Evolutionary conservation across 1,140 invertebrate genomes (phyloP).

Genomic region (Palaemon carinicauda): DNA sequence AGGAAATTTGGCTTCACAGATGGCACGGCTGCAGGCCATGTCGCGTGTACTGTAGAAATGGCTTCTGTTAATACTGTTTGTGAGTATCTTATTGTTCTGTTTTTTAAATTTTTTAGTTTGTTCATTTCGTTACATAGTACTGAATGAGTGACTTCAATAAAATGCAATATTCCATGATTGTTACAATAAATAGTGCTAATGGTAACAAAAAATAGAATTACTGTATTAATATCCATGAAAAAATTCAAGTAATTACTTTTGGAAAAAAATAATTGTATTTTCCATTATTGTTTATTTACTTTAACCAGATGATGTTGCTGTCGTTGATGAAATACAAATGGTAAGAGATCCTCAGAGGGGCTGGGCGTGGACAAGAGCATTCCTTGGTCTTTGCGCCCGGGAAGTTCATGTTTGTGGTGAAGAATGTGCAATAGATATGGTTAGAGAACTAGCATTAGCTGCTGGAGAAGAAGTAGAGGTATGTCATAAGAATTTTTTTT

Average conservation of each 20-base stretch:
- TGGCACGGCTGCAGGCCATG: conserved; percentile 78
- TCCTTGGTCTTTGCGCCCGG: conserved; percentile 83
- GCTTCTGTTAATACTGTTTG: conserved; percentile 80
- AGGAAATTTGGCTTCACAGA: conserved; percentile 77
- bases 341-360: conserved; percentile 87
- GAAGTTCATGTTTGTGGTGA: conserved; percentile 99
- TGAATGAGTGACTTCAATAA: too few species aligned
- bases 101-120: too few species aligned
- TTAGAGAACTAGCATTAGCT: conserved; percentile 81
- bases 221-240: too few species aligned
- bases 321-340: conserved; percentile 99
- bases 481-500: too few species aligned
- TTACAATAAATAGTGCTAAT: too few species aligned
- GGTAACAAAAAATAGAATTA: too few species aligned
- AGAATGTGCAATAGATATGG: conserved; percentile 84
- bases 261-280: not conserved
- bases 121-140: too few species aligned
- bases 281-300: not conserved
- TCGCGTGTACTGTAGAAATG: conserved; percentile 99
- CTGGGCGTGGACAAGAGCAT: conserved; percentile 99
- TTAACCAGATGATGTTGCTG: conserved; percentile 86
- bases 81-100: conserved; percentile 66
- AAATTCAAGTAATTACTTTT: too few species aligned
- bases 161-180: too few species aligned
- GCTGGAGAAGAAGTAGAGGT: conserved; percentile 94